Base-by-base conservation (phyloP, 2,888 invertebrate genomes). In the Lithophane semibrunnea region DNA sequence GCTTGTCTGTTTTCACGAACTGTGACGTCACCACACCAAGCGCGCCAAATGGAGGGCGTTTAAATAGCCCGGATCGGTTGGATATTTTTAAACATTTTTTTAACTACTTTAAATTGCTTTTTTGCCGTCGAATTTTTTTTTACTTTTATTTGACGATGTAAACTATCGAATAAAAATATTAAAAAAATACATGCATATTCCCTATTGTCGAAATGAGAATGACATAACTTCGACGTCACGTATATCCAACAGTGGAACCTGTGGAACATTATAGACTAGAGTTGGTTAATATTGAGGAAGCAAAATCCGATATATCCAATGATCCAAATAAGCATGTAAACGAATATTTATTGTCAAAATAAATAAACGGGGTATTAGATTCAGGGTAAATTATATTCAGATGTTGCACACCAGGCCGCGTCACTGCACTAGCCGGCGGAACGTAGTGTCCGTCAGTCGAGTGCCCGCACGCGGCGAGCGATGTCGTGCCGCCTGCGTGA, bases 401-500 rank as follows among this genome's bases (percentile, higher is more conserved):
- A 80, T 85, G 83, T 77, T 82, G 86, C 82, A 82, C 87, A 85
- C 84, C 82, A 78, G 80, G 83, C 77, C 85, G 90, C 90, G 88
- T 88, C 89, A 88, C 88, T 88, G 89, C 90, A 89, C 83, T 87
- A 91, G 87, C 87, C 88, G 88, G 88, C 84, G 84, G 81, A 83
- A 83, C 84, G 75, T 87, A 83, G 85, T 80, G 89, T 86, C 83
- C 86, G 91, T 88, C 93, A 95, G 95, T 95, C 90, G 91, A 92
- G 92, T 92, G 93, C 87, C 90, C 89, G 93, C 93, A 90, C 92
- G 93, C 94, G 93, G 91, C 92, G 89, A 91, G 92, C 88, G 86
- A 93, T 93, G 94, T 90, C 89, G 93, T 91, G 89, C 80, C 83
- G 88, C 82, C 89, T 88, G 89, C 89, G 90, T 79, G 91, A 88